Percentiles rank a stretch among this genome's conserved stretches.
These are phyloP conservation scores for Toxostoma redivivum DNA, from an alignment of 2,113 vertebrate species.

Conservation along the genomic window DNA sequence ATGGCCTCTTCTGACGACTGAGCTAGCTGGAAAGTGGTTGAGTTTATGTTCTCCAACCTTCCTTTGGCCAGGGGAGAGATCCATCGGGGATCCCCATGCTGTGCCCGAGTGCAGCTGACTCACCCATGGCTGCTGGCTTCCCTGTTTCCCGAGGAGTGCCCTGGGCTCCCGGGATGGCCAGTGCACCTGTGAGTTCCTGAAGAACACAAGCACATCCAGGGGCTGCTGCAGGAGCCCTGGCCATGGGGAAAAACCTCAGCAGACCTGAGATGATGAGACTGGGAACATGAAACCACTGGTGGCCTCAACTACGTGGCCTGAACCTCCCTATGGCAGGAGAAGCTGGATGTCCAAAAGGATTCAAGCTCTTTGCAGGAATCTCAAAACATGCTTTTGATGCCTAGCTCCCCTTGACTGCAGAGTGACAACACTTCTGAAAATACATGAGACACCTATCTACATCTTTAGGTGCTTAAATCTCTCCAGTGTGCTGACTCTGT, in stretches of 20 bases:
- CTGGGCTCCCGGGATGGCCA: fast-evolving
- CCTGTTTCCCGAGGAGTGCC: fast-evolving
- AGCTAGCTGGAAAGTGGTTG: neutral
- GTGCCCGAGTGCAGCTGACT: neutral
- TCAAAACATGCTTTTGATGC: neutral
- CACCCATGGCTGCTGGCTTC: neutral
- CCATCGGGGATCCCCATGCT: fast-evolving
- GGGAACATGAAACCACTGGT: neutral
- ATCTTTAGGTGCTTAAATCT: constrained; percentile 22
- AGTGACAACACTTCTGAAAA: neutral
- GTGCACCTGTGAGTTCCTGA: fast-evolving
- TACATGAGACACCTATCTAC: neutral
- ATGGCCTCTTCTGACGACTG: too few species aligned
- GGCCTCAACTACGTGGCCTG: neutral
- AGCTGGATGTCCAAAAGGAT: neutral
- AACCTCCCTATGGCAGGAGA: neutral
- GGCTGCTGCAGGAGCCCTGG: neutral
- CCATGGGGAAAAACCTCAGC: neutral
- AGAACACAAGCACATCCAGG: fast-evolving
- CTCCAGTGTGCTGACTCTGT: neutral
- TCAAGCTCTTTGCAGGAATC: neutral
- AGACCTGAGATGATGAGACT: fast-evolving
- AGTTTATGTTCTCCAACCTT: neutral
- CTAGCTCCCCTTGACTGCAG: neutral
- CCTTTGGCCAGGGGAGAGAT: neutral